Conservation (phyloP, 1,140 invertebrate genomes). For the Drosophila nigrodunni region DNA sequence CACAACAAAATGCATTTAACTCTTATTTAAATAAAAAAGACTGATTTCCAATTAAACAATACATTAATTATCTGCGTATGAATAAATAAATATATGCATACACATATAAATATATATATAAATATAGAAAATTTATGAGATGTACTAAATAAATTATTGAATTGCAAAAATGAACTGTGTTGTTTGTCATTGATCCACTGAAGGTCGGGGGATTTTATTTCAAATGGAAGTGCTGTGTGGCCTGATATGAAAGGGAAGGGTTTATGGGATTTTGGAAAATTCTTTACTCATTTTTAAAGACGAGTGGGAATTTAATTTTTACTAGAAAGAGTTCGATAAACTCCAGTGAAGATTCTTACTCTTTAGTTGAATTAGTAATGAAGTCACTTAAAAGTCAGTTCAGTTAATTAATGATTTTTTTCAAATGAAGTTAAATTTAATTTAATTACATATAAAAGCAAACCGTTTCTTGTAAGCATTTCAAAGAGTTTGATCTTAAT, state of each 20-base stretch:
- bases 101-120: constrained; percentile 51
- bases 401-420: too few relatives aligned
- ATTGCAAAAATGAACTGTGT: constrained; percentile 62
- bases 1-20: constrained; percentile 73
- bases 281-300: too few relatives aligned
- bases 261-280: too few relatives aligned
- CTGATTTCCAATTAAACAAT: constrained; percentile 83
- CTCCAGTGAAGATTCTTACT: too few relatives aligned
- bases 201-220: not conserved
- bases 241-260: too few relatives aligned
- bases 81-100: constrained; percentile 51
- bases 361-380: too few relatives aligned
- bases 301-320: not conserved
- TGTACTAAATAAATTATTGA: constrained; percentile 83
- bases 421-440: too few relatives aligned
- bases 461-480: too few relatives aligned
- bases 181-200: not conserved
- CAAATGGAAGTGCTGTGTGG: not conserved
- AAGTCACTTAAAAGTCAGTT: too few relatives aligned
- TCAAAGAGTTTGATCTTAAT: too few relatives aligned
- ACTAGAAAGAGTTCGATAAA: too few relatives aligned
- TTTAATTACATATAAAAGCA: too few relatives aligned
- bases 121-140: constrained; percentile 79
- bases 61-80: constrained; percentile 78
- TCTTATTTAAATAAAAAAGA: constrained; percentile 83